phyloP scores from a whole-genome alignment of 2,888 invertebrate genomes.

The Furcula furcula region DNA sequence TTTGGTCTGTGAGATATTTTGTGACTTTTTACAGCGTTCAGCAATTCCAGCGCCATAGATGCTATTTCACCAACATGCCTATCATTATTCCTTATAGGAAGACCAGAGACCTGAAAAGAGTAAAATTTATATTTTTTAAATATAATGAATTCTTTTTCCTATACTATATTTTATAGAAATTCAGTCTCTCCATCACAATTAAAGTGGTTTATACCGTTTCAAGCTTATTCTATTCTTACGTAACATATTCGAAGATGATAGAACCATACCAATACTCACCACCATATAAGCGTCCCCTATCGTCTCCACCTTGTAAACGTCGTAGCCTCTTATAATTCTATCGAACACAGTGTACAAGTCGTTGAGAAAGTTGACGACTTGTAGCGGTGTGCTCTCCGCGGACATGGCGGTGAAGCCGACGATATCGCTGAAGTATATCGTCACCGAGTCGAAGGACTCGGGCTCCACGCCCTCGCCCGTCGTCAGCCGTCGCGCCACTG shows the following conservation, averaged over 20 bases:
- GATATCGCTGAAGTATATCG: constrained; percentile 98
- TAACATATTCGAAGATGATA: background rate
- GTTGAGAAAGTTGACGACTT: constrained; percentile 98
- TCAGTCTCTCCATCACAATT: no score
- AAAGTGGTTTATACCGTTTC: no score
- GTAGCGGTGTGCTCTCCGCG: constrained; percentile 95
- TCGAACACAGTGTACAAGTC: constrained; percentile 99
- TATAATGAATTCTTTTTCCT: no score
- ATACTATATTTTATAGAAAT: no score
- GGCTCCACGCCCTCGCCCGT: constrained; percentile 95
- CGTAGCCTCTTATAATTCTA: constrained; percentile 96
- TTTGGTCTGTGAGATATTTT: constrained; percentile 94
- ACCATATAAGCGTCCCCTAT: constrained; percentile 91
- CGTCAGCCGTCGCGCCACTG: constrained; percentile 93
- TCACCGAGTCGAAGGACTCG: constrained; percentile 95
- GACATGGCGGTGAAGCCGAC: constrained; percentile 98
- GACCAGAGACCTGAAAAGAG: constrained; percentile 91
- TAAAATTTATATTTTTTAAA: no score
- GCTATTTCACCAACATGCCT: constrained; percentile 96
- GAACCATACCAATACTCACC: constrained; percentile 57
- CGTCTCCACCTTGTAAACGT: constrained; percentile 98
- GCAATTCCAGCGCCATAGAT: constrained; percentile 94
- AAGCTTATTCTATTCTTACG: no score
- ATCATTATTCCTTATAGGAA: constrained; percentile 92
- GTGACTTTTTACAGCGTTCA: constrained; percentile 92